These are phyloP conservation scores for Lasioglossum morio DNA, from an alignment of 2,888 invertebrate genomes.

Conservation along the genomic window DNA sequence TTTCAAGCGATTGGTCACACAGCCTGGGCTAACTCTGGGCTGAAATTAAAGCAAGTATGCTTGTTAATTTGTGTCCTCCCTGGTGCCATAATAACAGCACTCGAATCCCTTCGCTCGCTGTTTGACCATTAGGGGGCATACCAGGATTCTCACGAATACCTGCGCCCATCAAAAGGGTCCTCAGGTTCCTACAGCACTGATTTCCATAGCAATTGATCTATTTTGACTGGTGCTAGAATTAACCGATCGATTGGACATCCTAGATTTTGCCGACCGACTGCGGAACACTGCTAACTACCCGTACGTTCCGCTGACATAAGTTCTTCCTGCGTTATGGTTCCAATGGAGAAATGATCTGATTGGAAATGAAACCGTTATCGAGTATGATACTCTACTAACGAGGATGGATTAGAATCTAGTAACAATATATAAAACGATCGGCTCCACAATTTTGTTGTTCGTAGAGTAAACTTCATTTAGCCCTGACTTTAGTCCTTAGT, in stretches of 20 bases:
- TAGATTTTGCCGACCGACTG: conserved; percentile 29
- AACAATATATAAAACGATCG: background rate
- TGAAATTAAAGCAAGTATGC: conserved; percentile 79
- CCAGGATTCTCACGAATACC: conserved; percentile 56
- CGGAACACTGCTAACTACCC: conserved; percentile 38
- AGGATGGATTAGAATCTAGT: background rate
- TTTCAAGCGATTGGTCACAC: conserved; percentile 36
- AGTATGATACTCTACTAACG: background rate
- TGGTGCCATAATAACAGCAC: conserved; percentile 75
- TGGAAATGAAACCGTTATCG: background rate
- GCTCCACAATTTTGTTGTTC: background rate
- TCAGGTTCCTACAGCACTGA: conserved; percentile 62
- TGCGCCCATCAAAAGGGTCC: conserved; percentile 67
- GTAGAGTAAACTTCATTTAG: background rate
- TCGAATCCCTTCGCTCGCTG: conserved; percentile 74
- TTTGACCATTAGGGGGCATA: conserved; percentile 78
- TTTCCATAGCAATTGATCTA: conserved; percentile 69
- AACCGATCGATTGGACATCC: conserved; percentile 57
- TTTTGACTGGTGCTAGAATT: conserved; percentile 59
- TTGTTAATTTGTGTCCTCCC: conserved; percentile 75
- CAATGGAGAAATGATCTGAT: background rate
- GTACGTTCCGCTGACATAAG: conserved; percentile 10
- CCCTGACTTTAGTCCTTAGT: background rate
- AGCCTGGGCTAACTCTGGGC: conserved; percentile 29
- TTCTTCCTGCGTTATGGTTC: conserved; percentile 16